phyloP scores from a whole-genome alignment of 2,797 vertebrate species.

The Octomys mimax region DNA sequence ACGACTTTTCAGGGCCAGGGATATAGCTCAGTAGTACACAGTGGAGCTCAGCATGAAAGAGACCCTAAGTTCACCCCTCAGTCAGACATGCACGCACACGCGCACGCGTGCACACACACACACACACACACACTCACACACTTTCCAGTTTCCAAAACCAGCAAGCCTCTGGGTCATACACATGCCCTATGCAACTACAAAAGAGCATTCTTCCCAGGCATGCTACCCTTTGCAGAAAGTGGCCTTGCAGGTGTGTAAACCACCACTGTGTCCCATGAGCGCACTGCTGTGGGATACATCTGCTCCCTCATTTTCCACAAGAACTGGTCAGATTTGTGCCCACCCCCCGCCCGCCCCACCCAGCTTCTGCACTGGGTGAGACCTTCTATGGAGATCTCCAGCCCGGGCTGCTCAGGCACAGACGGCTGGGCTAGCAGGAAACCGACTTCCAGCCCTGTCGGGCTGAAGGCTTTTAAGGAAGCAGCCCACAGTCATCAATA shows the following conservation, averaged over 20 bases:
- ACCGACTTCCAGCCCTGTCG: background rate
- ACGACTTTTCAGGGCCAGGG: background rate
- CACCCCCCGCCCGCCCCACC: background rate
- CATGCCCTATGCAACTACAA: no score
- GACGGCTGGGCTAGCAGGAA: constrained; percentile 67
- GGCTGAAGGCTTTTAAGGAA: constrained; percentile 56
- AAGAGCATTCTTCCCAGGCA: background rate
- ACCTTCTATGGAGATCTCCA: background rate
- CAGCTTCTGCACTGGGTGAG: background rate
- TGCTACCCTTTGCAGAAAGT: background rate
- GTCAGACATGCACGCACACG: background rate
- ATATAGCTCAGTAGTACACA: background rate
- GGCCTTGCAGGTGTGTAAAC: accelerated
- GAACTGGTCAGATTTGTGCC: background rate
- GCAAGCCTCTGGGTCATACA: background rate
- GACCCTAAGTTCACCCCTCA: background rate
- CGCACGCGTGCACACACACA: background rate
- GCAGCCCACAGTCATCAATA: background rate
- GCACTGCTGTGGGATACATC: background rate
- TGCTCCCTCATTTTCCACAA: accelerated
- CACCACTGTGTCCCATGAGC: accelerated
- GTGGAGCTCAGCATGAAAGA: background rate
- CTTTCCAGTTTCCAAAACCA: background rate
- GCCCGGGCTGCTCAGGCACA: background rate
- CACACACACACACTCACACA: background rate